These are phyloP conservation scores for Mustela nigripes DNA, from an alignment of 2,113 vertebrate species.

Conservation along the genomic window DNA sequence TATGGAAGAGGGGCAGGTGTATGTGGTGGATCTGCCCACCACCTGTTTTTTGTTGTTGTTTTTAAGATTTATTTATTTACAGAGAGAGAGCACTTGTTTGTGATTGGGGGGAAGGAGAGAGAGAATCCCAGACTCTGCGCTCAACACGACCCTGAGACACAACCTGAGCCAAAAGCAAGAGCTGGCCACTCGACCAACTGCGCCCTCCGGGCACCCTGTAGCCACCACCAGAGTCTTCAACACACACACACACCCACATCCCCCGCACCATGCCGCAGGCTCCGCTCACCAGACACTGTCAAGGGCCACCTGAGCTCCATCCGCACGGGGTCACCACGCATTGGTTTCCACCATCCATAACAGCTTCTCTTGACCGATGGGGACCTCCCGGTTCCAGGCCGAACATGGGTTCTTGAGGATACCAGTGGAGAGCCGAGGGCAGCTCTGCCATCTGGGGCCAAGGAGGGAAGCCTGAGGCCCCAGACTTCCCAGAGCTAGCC, in stretches of 20 bases:
- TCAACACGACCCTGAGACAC: not conserved
- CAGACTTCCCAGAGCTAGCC: not conserved
- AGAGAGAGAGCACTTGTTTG: not conserved
- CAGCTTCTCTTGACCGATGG: not conserved
- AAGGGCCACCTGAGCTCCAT: not conserved
- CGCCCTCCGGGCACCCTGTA: too few relatives aligned
- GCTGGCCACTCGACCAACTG: not conserved
- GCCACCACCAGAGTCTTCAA: not conserved
- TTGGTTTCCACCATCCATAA: not conserved
- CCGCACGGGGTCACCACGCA: not conserved
- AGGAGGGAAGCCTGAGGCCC: not conserved
- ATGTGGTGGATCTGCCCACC: not conserved
- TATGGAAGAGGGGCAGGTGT: not conserved
- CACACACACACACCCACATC: too few relatives aligned
- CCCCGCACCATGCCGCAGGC: not conserved
- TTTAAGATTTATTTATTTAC: not conserved
- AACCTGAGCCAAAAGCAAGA: not conserved
- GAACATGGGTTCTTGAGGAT: not conserved
- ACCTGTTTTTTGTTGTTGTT: not conserved
- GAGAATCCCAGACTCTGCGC: not conserved
- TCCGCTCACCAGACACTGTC: not conserved
- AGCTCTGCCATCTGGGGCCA: conserved; percentile 15
- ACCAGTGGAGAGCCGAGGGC: not conserved
- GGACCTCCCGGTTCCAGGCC: not conserved
- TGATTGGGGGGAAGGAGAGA: not conserved